Conservation (phyloP, 2,113 vertebrate species). For the Anas platyrhynchos region DNA sequence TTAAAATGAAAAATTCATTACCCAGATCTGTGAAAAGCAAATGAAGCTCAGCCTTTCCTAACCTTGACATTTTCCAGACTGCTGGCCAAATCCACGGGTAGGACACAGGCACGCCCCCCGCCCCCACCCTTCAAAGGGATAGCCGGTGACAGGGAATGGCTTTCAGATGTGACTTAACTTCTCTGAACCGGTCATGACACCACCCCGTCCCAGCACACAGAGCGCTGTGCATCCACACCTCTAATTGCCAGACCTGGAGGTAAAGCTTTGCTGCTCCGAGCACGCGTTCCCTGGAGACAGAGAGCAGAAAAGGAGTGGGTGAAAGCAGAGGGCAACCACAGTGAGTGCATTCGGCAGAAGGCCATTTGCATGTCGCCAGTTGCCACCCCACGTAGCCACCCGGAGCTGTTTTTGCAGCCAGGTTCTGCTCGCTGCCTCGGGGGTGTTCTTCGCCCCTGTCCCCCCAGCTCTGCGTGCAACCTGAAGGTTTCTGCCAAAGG, state of each 20-base stretch:
- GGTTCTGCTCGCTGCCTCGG: neutral
- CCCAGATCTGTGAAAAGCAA: slow-evolving; percentile 39
- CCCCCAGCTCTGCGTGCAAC: neutral
- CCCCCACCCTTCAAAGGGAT: slow-evolving; percentile 21
- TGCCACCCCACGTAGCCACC: neutral
- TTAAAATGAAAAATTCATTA: slow-evolving; percentile 66
- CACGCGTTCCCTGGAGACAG: neutral
- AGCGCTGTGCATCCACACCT: neutral
- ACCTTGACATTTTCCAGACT: slow-evolving; percentile 70
- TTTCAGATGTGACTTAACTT: slow-evolving; percentile 35
- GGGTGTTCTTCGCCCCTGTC: neutral
- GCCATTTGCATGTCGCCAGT: neutral
- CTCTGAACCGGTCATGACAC: neutral
- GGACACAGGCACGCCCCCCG: neutral
- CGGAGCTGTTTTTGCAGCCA: neutral
- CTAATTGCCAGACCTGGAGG: neutral
- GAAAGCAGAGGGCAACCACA: neutral
- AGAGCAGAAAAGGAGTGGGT: neutral
- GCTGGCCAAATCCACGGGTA: slow-evolving; percentile 44
- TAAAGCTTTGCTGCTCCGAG: neutral
- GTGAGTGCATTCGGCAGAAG: neutral
- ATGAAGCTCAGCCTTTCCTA: slow-evolving; percentile 63
- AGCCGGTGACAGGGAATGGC: neutral
- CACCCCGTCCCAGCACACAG: fast-evolving
- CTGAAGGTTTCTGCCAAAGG: slow-evolving; percentile 31